Evolutionary conservation across 37 sponge, comb jelly and placozoan genomes (phyloP).

Genomic region (Spongia lamella): DNA sequence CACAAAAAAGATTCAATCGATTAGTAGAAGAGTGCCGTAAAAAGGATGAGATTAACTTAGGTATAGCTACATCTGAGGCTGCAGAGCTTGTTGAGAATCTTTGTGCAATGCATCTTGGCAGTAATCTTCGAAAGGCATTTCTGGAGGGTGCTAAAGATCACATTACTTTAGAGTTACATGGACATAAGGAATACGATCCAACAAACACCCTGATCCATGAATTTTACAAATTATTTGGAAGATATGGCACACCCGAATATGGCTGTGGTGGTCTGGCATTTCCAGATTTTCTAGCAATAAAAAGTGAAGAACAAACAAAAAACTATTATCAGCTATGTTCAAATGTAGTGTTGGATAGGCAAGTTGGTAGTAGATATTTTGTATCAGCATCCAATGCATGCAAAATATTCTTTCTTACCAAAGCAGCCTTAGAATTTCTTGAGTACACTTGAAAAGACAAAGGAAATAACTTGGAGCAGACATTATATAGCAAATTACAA

Average conservation of each 20-base stretch:
- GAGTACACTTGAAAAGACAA: slow-evolving; percentile 23
- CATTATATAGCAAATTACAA: slow-evolving; percentile 14
- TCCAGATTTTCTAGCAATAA: background rate
- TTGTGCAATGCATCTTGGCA: slow-evolving; percentile 63
- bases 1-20: slow-evolving; percentile 42
- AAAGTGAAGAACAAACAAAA: background rate
- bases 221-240: slow-evolving; percentile 46
- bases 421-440: slow-evolving; percentile 33
- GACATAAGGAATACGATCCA: background rate
- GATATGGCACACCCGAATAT: slow-evolving; percentile 50
- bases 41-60: slow-evolving; percentile 17
- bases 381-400: slow-evolving; percentile 41
- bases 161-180: background rate
- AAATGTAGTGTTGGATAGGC: slow-evolving; percentile 20
- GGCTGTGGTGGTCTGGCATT: slow-evolving; percentile 37
- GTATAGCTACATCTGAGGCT: slow-evolving; percentile 12
- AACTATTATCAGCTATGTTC: slow-evolving; percentile 10
- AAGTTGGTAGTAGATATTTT: slow-evolving; percentile 48
- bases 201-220: slow-evolving; percentile 37
- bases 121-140: slow-evolving; percentile 60
- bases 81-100: slow-evolving; percentile 51
- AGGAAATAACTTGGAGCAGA: slow-evolving; percentile 31
- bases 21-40: slow-evolving; percentile 22
- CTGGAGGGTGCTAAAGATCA: slow-evolving; percentile 14
- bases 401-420: slow-evolving; percentile 21